Base-by-base conservation (phyloP, 1,140 invertebrate genomes). In the Hypsibius dujardini region DNA sequence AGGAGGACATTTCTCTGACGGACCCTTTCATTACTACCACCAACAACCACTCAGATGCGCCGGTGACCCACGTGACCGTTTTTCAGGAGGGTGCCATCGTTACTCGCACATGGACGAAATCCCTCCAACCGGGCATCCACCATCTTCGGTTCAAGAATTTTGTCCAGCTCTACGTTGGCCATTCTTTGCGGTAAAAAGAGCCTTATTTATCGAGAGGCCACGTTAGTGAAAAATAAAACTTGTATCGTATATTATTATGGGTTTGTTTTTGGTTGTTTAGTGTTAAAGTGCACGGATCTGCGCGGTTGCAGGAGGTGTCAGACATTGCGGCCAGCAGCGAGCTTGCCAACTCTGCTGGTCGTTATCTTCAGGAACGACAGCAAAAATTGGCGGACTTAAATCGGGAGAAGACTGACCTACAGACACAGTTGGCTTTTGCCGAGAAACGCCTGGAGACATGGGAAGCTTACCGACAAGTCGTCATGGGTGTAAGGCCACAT, bases 361-460 rank as follows among this genome's bases (percentile, higher is more conserved):
- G 50, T 56, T 56, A 56, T n/a, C n/a, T 28, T 28, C 28, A 28
- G 28, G 28, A 28, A 28, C 50, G n/a, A 12, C 50, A n/a, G n/a
- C n/a, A n/a, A 56, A n/a, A n/a, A 56, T n/a, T n/a, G 50, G 50
- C 50, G n/a, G 50, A 56, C 50, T n/a, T n/a, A n/a, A n/a, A n/a
- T 56, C 50, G 50, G 50, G 50, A 56, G n/a, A 67, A 67, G 45
- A 42, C 62, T 15, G 62, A 67, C 7, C 62, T 15, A 7, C 12
- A 67, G 62, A 12, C 3, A 15, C 62, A 67, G 42, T 7, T 67
- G 42, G 12, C 12, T 12, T 67, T 67, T 67, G 12, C 42, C 12
- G 42, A 67, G 42, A 67, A 67, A 12, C 62, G 62, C 12, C 42
- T 67, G 62, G 62, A 67, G 42, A 42, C 3, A 7, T 67, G 62